phyloP scores from a whole-genome alignment of 2,888 invertebrate genomes.

The Phaonia tiefii region DNA sequence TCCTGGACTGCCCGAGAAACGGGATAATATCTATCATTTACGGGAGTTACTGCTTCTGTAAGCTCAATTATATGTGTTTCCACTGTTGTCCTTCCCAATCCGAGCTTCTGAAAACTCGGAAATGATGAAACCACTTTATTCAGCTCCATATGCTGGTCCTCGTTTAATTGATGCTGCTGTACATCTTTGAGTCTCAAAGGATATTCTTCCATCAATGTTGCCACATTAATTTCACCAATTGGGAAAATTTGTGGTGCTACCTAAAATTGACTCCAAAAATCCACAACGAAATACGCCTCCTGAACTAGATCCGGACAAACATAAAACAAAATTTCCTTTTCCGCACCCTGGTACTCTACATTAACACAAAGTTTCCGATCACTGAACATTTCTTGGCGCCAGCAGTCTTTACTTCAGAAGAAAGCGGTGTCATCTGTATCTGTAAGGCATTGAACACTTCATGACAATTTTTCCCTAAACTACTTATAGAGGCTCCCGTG shows the following conservation, averaged over 20 bases:
- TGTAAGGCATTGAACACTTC: neutral
- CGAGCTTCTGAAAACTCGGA: slow-evolving; percentile 1
- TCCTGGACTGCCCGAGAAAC: slow-evolving; percentile 28
- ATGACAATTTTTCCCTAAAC: neutral
- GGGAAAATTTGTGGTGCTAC: slow-evolving; percentile 1
- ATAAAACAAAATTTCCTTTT: slow-evolving; percentile 1
- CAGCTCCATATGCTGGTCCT: no score
- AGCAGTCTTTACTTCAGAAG: slow-evolving; percentile 16
- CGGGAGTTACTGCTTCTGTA: neutral
- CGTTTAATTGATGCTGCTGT: slow-evolving; percentile 1
- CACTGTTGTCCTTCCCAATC: neutral
- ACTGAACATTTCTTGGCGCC: neutral
- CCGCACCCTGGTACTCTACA: slow-evolving; percentile 18
- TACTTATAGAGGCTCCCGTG: slow-evolving; percentile 2
- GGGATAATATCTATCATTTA: slow-evolving; percentile 15
- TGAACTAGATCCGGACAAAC: slow-evolving; percentile 41
- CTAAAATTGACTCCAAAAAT: slow-evolving; percentile 24
- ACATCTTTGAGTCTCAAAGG: neutral
- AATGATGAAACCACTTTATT: neutral
- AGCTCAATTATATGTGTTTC: slow-evolving; percentile 7
- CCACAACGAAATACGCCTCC: slow-evolving; percentile 2
- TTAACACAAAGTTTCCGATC: neutral
- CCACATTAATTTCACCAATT: slow-evolving; percentile 18
- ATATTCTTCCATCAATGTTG: neutral
- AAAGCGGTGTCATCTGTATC: neutral